Evolutionary conservation across 2,888 invertebrate genomes (phyloP), one percentile per base, ranked within the genome.

Genomic region (Embidobia sp.): DNA sequence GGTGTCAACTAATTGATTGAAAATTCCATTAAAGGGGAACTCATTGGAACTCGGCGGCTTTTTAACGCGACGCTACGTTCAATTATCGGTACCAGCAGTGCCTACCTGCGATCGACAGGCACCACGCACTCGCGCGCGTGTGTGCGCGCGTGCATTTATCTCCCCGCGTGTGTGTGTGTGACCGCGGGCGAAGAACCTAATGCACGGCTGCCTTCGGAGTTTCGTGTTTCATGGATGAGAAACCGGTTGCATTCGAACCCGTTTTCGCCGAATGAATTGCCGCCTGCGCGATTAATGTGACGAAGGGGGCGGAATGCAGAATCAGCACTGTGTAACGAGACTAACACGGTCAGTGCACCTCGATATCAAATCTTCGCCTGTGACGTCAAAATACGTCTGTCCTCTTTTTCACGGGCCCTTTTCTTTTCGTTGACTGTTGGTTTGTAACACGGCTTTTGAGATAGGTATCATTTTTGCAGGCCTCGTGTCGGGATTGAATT

Each of bases 41-140:
- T 48, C 40, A 57, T 69, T 49, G 42, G 26, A 42, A 26, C 33
- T 57, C 16, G 49, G 10, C 13, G 22, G 16, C 31, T 70, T 61
- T 70, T 70, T 53, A 51, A 59, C 46, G 44, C 11, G 16, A 64
- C 72, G 15, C 18, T 57, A 19, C 67, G 35, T 77, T 82, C 81
- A 82, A 83, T 84, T 85, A 84, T 84, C 82, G 79, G 66, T 64
- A 19, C 26, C 72, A 79, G 77, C 80, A 66, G 78, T 81, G 82
- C 78, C 80, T 81, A 42, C 51, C 49, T 29, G 44, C 66, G 53
- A 69, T 55, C 49, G 66, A 67, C 64, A 69, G 61, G 55, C 73
- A 73, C 70, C 61, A 66, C n/a, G n/a, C n/a, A n/a, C n/a, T n/a
- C n/a, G n/a, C n/a, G n/a, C n/a, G n/a, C n/a, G n/a, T n/a, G n/a